Base-by-base conservation (phyloP, 2,113 vertebrate genomes). In the Bubo blakistoni region DNA sequence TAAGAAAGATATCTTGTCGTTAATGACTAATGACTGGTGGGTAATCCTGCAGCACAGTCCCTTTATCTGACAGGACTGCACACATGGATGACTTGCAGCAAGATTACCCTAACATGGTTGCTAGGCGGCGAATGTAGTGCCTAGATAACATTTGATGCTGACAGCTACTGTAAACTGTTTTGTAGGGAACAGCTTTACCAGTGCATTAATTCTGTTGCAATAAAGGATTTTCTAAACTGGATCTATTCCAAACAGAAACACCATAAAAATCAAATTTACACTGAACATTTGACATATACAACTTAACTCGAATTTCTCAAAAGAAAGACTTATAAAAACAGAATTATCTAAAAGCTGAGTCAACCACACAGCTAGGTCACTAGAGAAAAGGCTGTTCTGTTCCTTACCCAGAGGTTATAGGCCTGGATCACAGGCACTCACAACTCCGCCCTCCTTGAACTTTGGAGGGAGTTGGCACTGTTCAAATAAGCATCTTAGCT, bases 71-170 rank as follows among this genome's bases (percentile, higher is more conserved):
- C 80, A 91, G 90, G 34, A 26, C 81, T 90, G 70, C 66, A 74
- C 81, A 32, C 52, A 63, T 1, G 47, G 87, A 26, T 89, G 90
- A 69, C 55, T 65, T 40, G 87, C 63, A 89, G 81, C 51, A 62
- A 61, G 70, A 84, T 72, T 57, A 94, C 72, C 46, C 59, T 58
- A 30, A 46, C 46, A 32, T 42, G 70, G 92, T 90, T 96, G 94
- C 90, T 84, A 93, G 61, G 90, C 21, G 16, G 87, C 32, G 1
- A 90, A 74, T 30, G 40, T 18, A 74, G 32, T 67, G 73, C 85
- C 47, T 72, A 71, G 78, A 79, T 88, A 94, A 92, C 4, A 66
- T 95, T n/a, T 85, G 90, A 88, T 67, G n/a, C 74, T 90, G 65
- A 90, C 73, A 96, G 73, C 57, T 78, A 71, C 78, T 85, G 46